Base-by-base conservation (phyloP, 2,888 invertebrate genomes). In the Sabellastarte sp. region DNA sequence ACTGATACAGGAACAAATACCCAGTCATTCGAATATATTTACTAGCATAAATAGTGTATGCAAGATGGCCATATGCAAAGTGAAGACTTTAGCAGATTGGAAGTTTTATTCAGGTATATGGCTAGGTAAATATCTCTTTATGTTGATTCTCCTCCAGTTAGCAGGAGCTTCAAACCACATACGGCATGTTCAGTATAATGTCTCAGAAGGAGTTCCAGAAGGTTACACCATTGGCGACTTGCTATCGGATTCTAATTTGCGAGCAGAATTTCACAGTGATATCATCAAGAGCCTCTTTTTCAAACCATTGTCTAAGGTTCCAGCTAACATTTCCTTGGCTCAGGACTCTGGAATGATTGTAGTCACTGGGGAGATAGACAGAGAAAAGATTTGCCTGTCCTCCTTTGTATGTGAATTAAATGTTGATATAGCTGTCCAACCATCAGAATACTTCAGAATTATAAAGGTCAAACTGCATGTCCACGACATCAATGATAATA, bases 401-500 rank as follows among this genome's bases (percentile, higher is more conserved):
- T 10, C 41, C 41, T 10, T 41, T 20, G 10, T 15, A 15, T 41
- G 41, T 41, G 41, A 41, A 10, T 10, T 41, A 10, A 41, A 10
- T 15, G 10, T 15, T 10, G 41, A 41, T 20, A 41, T 41, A 41
- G 10, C 10, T 20, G 41, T 41, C 41, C 10, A 20, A 15, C 41
- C 20, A 20, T 10, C 10, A 41, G 41, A 20, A 41, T 10, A 41
- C 20, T 41, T 41, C 41, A 41, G 41, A 15, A 41, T 41, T 20
- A 64, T 70, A 20, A 67, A 68, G 55, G 67, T 72, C 3, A 63
- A 31, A 33, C 57, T 72, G 30, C 60, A 67, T 15, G 63, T 72
- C 31, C 31, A 64, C 2, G 72, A 72, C 32, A 61, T 65, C 33
- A 72, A 72, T 55, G 72, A 72, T 59, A 68, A 72, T 60, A 29